Evolutionary conservation across 2,797 vertebrate genomes (phyloP), one percentile per base, ranked within the genome.

Genomic region (Syngnathus acus): DNA sequence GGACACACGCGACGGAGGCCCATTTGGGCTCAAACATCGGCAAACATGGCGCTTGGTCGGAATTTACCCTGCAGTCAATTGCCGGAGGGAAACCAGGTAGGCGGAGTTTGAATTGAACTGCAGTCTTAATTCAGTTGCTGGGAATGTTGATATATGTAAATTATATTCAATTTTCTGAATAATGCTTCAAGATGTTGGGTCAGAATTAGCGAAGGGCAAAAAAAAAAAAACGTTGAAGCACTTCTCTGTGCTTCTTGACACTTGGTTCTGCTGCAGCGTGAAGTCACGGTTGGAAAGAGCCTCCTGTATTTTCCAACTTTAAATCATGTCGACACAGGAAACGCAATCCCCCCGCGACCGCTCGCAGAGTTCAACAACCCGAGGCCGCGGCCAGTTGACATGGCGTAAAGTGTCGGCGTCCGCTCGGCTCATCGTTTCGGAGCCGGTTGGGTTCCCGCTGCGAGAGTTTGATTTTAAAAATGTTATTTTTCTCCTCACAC

Each of bases 261-360:
- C 53, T 32, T 6, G 10, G 23, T 57, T 26, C 54, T 7, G 13
- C 26, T 7, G 26, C 55, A 16, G 55, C 16, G 26, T 57, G 26
- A 57, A 32, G 54, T 57, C 55, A 60, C 37, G 4, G 16, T 40
- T n/a, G 58, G 37, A 60, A 39, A 60, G 17, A 13, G 19, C 9
- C 32, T 60, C 8, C 4, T 26, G 21, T 5, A 16, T 73, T 74
- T 66, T 72, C 68, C 61, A 76, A 64, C 72, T 78, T 77, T 68
- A 66, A 70, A 71, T 79, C 68, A 66, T 67, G 61, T 86, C 77
- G 84, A 83, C 84, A 87, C 86, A 88, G 90, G 89, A 91, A 91
- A 66, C 72, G 53, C 13, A 68, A 74, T 66, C 83, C 84, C 81
- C 88, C 59, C 68, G 62, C 66, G 85, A 82, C 79, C 68, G 40